Evolutionary conservation across 1,140 invertebrate genomes (phyloP), one percentile per base, ranked within the genome.

Genomic region (Lepidurus apus): DNA sequence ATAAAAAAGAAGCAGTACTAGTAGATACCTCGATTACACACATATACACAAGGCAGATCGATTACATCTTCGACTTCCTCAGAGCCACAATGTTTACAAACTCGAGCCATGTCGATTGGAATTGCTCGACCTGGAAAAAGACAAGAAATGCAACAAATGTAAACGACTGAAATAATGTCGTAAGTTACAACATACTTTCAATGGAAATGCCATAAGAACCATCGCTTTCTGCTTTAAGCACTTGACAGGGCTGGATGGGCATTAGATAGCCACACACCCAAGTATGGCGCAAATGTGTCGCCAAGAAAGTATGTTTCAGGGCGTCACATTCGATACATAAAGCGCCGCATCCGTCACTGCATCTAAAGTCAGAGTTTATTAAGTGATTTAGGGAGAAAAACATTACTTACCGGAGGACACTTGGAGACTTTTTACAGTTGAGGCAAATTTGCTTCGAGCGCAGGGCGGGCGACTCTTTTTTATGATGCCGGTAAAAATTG

Each of bases 301-400:
- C 45, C 45, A 47, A 47, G 45, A 47, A 47, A 47, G 45, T 47
- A 47, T 47, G 45, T 47, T 47, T 47, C 45, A 47, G 45, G 45
- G 45, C 45, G 45, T 47, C 45, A 47, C 26, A 34, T 34, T 34
- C 26, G 26, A 34, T 34, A 34, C 26, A 34, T 34, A 34, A 34
- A 34, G 26, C 26, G 26, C 26, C 26, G 26, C 26, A 34, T 34
- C 26, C 26, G 26, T 34, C 26, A 34, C 26, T 34, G 45, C 45
- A 47, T 47, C 45, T 47, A 17, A 47, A 47, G 45, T 47, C 45
- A 10, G 45, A 47, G 45, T 47, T 47, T 47, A 47, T 47, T 5
- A 47, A 47, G 17, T 47, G 45, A 47, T 47, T 47, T 47, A 47
- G 45, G 45, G 9, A 47, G 45, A 47, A 47, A 47, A 4, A 47